Conservation (phyloP, 2,888 invertebrate genomes). For the Ischnus inquisitorius region DNA sequence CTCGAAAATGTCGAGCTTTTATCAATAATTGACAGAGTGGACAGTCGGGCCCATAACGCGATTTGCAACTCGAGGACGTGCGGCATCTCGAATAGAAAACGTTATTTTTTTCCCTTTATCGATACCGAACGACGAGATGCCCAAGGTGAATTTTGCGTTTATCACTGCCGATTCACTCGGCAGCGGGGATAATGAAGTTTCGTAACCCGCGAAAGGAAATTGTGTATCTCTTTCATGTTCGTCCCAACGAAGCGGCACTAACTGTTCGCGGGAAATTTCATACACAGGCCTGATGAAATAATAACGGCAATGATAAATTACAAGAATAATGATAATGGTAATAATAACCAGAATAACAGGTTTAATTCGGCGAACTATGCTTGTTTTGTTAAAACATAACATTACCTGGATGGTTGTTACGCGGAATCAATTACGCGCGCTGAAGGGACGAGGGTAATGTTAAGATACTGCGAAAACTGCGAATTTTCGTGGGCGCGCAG, state of each 20-base stretch:
- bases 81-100: background rate
- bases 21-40: conserved; percentile 64
- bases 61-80: background rate
- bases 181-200: conserved; percentile 2
- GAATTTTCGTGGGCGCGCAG: background rate
- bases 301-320: too few species aligned
- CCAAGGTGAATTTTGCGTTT: background rate
- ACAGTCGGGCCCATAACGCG: conserved; percentile 27
- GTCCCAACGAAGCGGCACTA: conserved; percentile 9
- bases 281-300: background rate
- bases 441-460: too few species aligned
- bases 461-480: too few species aligned
- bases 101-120: background rate
- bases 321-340: too few species aligned
- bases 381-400: too few species aligned
- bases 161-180: background rate
- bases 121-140: background rate
- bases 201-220: conserved; percentile 16
- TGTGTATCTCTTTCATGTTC: conserved; percentile 16
- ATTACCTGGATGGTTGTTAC: too few species aligned
- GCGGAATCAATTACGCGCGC: too few species aligned
- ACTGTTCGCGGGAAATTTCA: background rate
- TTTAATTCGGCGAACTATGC: too few species aligned
- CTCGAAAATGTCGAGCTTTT: conserved; percentile 35
- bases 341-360: too few species aligned